A percentile compares a stretch with the other conserved stretches of the same genome.
phyloP scores from a whole-genome alignment of 1,140 invertebrate genomes.

The Chymomyza costata region DNA sequence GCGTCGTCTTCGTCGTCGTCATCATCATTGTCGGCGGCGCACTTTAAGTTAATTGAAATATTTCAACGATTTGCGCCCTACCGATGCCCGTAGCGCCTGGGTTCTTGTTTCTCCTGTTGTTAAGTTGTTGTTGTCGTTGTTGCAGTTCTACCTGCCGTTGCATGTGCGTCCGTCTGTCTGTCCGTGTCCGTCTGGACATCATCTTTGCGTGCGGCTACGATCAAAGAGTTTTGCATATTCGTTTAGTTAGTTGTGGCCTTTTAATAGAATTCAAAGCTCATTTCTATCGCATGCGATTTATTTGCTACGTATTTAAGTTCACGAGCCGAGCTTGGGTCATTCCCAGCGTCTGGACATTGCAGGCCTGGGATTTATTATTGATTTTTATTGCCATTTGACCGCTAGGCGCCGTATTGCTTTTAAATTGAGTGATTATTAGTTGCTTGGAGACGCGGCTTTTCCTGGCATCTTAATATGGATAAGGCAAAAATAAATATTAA shows the following conservation, averaged over 20 bases:
- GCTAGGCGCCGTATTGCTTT: slow-evolving; percentile 69
- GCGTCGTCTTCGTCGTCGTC: slow-evolving; percentile 10
- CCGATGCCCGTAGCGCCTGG: slow-evolving; percentile 28
- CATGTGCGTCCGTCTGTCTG: slow-evolving; percentile 16
- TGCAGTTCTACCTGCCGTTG: slow-evolving; percentile 44
- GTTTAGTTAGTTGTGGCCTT: slow-evolving; percentile 30
- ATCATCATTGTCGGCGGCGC: slow-evolving; percentile 36
- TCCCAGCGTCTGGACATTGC: slow-evolving; percentile 5
- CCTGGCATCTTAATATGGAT: background rate
- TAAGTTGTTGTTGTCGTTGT: too few relatives aligned
- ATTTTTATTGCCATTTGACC: slow-evolving; percentile 72
- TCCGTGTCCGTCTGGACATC: slow-evolving; percentile 29
- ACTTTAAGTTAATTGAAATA: slow-evolving; percentile 75
- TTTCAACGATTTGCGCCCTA: slow-evolving; percentile 70
- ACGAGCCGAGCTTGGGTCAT: slow-evolving; percentile 31
- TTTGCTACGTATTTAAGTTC: slow-evolving; percentile 63
- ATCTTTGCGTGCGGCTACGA: slow-evolving; percentile 37
- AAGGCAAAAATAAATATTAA: too few relatives aligned
- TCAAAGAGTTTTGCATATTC: slow-evolving; percentile 67
- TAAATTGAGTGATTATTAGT: slow-evolving; percentile 65
- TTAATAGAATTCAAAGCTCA: slow-evolving; percentile 74
- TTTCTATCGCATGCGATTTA: slow-evolving; percentile 74
- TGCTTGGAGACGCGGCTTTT: too few relatives aligned
- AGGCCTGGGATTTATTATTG: slow-evolving; percentile 51
- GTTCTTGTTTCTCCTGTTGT: slow-evolving; percentile 31